A percentile compares a stretch with the other conserved stretches of the same genome.
Evolutionary conservation across 2,797 vertebrate genomes (phyloP).

Genomic region (Chaetodon trifasciatus): DNA sequence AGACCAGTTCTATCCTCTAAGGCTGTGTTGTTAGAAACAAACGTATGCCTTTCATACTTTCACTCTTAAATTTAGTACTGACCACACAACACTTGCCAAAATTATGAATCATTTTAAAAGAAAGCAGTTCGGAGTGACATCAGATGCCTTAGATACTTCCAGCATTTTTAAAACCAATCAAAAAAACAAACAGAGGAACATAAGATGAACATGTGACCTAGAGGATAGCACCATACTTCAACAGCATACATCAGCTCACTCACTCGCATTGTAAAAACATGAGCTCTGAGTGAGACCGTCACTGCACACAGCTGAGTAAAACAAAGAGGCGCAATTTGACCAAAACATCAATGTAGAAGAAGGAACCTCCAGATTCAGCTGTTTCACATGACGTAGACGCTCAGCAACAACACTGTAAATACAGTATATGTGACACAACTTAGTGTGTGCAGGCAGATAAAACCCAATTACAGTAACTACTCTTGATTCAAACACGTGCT

Average conservation of each 20-base stretch:
- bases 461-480: background rate
- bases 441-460: background rate
- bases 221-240: background rate
- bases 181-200: slow-evolving; percentile 8
- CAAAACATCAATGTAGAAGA: background rate
- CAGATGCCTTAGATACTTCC: background rate
- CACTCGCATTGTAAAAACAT: background rate
- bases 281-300: background rate
- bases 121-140: background rate
- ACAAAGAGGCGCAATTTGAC: slow-evolving; percentile 22
- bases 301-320: slow-evolving; percentile 1
- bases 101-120: background rate
- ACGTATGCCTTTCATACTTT: background rate
- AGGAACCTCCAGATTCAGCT: background rate
- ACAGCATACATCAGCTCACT: background rate
- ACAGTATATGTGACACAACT: background rate
- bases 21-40: background rate
- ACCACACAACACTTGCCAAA: background rate
- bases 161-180: background rate
- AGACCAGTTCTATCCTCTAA: background rate
- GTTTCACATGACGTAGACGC: background rate
- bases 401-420: slow-evolving; percentile 5
- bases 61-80: background rate
- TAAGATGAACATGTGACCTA: background rate
- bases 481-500: slow-evolving; percentile 13